Conservation (phyloP, 2,113 vertebrate genomes). For the Eubucco bourcierii region DNA sequence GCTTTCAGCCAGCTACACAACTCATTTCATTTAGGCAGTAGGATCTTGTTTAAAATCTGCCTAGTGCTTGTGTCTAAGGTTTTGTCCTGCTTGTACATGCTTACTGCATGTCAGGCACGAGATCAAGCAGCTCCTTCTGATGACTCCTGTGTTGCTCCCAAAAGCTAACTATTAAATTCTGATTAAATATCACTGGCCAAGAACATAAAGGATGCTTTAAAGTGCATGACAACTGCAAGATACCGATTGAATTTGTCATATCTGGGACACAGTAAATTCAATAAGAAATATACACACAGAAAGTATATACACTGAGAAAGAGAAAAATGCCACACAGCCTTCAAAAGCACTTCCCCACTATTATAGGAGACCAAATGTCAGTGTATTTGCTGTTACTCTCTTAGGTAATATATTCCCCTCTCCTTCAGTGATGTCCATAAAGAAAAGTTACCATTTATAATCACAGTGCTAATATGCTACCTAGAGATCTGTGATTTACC, state of each 20-base stretch:
- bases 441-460: not conserved
- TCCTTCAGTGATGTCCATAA: not conserved
- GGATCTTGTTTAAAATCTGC: not conserved
- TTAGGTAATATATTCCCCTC: not conserved
- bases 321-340: not conserved
- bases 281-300: too few relatives aligned
- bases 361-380: not conserved
- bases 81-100: not conserved
- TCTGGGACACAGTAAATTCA: not conserved
- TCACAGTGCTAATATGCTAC: not conserved
- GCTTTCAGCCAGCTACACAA: not conserved
- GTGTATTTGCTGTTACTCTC: not conserved
- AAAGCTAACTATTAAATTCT: not conserved
- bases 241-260: not conserved
- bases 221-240: not conserved
- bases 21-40: not conserved
- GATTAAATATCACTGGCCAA: not conserved
- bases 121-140: not conserved
- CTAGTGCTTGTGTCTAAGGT: not conserved
- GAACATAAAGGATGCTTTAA: not conserved
- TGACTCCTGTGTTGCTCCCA: not conserved
- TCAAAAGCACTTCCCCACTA: not conserved
- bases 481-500: not conserved
- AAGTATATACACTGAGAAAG: too few relatives aligned
- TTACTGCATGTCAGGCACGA: not conserved